Base-by-base conservation (phyloP, 2,797 vertebrate species). In the Sandelia bainsii region DNA sequence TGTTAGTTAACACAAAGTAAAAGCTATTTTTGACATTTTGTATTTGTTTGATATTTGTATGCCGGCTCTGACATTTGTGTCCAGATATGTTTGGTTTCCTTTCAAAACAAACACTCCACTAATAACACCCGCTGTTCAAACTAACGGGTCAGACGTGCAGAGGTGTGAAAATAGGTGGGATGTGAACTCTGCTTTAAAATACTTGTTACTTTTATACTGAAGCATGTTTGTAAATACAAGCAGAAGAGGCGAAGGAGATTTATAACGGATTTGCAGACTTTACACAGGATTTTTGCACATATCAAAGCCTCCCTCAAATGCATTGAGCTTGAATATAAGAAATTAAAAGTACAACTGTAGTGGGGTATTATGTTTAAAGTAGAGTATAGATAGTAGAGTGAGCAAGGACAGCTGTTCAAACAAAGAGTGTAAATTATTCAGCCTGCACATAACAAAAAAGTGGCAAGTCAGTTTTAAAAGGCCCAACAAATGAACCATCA, bases 141-240 rank as follows among this genome's bases (percentile, higher is more conserved):
- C n/a, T 22, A 20, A 13, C 4, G 5, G 42, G 9, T 14, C 42
- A 57, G 37, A 51, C 60, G 37, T 42, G 34, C 25, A 29, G 46
- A 22, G 14, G 13, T 42, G 39, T 51, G 6, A 29, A 40, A 20
- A 42, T 42, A 42, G 14, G 37, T 13, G 7, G 20, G 23, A 14
- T 49, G 50, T 8, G 22, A 44, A 50, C 45, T 44, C 13, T 10
- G 27, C 40, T n/a, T 61, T 19, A 22, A 51, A 10, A 19, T 39
- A 56, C 56, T 79, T 69, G 23, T 14, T 61, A 23, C 13, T n/a
- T 42, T 42, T n/a, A 8, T 45, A 45, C 56, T 58, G 37, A 8
- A 58, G 14, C 34, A 51, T 8, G 48, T 50, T 16, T 39, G n/a
- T 1, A 39, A 22, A 27, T 12, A 23, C 8, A 44, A 34, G 29